Conservation (phyloP, 2,113 vertebrate species). For the Oxyura jamaicensis region DNA sequence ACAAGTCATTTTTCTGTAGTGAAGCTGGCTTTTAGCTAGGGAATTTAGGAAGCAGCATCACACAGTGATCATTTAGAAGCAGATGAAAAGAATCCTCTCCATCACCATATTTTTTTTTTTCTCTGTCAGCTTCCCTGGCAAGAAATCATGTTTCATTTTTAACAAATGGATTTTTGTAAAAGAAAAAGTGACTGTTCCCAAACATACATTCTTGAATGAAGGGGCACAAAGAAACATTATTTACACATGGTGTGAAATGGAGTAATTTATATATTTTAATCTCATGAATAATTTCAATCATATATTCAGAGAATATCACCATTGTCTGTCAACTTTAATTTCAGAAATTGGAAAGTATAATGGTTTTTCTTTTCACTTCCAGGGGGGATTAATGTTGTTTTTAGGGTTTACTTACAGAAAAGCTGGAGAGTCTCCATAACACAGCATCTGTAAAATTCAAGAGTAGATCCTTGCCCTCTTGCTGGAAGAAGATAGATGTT, state of each 20-base stretch:
- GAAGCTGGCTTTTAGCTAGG: conserved; percentile 46
- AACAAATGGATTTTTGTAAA: conserved; percentile 47
- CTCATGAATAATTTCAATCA: conserved; percentile 49
- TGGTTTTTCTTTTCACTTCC: conserved; percentile 24
- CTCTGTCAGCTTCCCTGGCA: conserved; percentile 56
- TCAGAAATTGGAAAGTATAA: conserved; percentile 39
- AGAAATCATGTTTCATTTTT: conserved; percentile 50
- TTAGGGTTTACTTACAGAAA: conserved; percentile 38
- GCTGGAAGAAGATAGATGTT: neutral
- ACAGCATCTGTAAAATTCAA: conserved; percentile 25
- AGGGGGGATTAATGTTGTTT: neutral
- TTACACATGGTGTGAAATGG: conserved; percentile 34
- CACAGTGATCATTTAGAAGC: conserved; percentile 47
- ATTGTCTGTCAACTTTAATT: conserved; percentile 53
- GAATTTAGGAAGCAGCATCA: conserved; percentile 49
- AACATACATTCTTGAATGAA: conserved; percentile 14
- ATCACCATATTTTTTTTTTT: conserved; percentile 28
- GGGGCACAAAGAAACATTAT: conserved; percentile 33
- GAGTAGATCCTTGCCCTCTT: neutral
- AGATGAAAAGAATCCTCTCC: conserved; percentile 62
- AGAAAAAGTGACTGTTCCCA: conserved; percentile 35
- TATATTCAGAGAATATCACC: neutral
- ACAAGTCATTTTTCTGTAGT: conserved; percentile 13
- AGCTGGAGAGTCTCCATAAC: neutral
- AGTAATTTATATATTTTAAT: conserved; percentile 44